These are phyloP conservation scores for Zootoca vivipara DNA, from an alignment of 2,113 vertebrate species.

Conservation along the genomic window DNA sequence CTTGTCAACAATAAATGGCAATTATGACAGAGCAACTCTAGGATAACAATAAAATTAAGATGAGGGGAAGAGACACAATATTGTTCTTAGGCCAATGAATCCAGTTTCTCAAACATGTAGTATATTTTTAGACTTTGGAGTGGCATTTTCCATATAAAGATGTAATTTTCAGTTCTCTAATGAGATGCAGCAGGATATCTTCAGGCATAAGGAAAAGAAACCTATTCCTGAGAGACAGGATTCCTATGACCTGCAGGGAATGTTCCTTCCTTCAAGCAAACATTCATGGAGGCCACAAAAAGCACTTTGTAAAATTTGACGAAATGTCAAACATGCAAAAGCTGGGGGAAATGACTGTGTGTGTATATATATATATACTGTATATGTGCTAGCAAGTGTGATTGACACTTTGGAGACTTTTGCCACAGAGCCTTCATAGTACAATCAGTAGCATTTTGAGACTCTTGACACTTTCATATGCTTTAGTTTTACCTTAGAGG, in stretches of 20 bases:
- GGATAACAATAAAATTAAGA: background rate
- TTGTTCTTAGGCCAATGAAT: background rate
- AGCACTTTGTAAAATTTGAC: background rate
- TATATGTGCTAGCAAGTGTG: background rate
- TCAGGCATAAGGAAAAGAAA: constrained; percentile 12
- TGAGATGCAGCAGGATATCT: background rate
- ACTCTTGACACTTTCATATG: constrained; percentile 27
- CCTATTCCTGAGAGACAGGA: background rate
- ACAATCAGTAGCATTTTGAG: constrained; percentile 4
- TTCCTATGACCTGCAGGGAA: background rate
- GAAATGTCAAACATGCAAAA: constrained; percentile 6
- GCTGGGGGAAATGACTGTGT: background rate
- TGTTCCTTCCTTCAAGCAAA: background rate
- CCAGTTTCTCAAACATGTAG: background rate
- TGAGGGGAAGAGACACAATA: background rate
- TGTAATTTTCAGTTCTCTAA: background rate
- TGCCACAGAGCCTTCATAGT: background rate
- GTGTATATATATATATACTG: constrained; percentile 13
- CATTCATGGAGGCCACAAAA: background rate
- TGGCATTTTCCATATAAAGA: background rate
- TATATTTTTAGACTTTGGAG: background rate
- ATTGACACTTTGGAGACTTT: background rate
- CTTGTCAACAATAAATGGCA: background rate
- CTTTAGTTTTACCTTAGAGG: constrained; percentile 20
- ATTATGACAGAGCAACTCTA: background rate